Percentiles rank a stretch among this genome's conserved stretches.
Conservation (phyloP, 2,113 vertebrate genomes). For the Antidorcas marsupialis region DNA sequence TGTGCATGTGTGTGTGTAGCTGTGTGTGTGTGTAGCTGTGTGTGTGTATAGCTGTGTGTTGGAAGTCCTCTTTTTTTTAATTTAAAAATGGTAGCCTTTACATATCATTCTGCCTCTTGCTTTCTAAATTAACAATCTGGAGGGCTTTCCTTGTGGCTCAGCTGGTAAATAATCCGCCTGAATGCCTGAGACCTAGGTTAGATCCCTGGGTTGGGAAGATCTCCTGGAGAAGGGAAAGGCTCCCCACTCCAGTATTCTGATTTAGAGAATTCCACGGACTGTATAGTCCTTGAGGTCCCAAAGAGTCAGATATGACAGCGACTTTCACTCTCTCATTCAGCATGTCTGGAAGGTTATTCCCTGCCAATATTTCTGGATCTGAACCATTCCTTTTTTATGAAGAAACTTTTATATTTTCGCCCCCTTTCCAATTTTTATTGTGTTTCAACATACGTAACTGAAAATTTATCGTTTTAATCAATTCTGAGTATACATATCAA, state of each 20-base stretch:
- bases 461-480: not conserved
- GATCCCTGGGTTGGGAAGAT: not conserved
- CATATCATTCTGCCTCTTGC: not conserved
- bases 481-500: not conserved
- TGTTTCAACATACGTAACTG: not conserved
- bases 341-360: not conserved
- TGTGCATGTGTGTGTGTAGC: not conserved
- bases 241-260: not conserved
- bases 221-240: not conserved
- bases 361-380: not conserved
- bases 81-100: not conserved
- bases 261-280: not conserved
- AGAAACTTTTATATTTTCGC: not conserved
- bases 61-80: not conserved
- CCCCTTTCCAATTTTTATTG: not conserved
- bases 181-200: not conserved
- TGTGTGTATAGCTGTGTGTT: not conserved
- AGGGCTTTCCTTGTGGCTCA: not conserved
- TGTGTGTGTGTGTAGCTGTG: not conserved
- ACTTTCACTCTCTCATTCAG: not conserved
- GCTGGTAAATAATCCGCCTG: not conserved
- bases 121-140: not conserved
- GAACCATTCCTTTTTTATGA: not conserved
- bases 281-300: not conserved
- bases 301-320: accelerated